Percentiles rank a stretch among this genome's conserved stretches.
These are phyloP conservation scores for Halichoeres trimaculatus DNA, from an alignment of 2,113 vertebrate genomes.

Conservation along the genomic window DNA sequence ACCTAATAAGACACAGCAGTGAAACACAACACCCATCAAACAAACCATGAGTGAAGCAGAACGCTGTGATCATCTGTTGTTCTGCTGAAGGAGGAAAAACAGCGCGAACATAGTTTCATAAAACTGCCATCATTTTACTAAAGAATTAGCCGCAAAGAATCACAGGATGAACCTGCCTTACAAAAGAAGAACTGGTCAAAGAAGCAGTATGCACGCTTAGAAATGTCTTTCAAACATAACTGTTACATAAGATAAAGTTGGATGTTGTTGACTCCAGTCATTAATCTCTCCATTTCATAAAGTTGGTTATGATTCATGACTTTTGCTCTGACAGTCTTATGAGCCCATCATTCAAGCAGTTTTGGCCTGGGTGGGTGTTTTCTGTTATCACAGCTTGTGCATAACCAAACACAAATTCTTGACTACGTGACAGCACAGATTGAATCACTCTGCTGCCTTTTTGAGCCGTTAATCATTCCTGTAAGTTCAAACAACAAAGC, in stretches of 20 bases:
- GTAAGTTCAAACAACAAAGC: background rate
- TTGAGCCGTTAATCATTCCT: background rate
- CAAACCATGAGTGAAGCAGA: constrained; percentile 21
- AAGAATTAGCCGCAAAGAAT: background rate
- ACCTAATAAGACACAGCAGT: constrained; percentile 35
- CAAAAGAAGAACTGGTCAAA: too few species aligned
- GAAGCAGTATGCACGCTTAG: too few species aligned
- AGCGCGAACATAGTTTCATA: background rate
- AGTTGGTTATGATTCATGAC: constrained; percentile 14
- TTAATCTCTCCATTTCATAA: background rate
- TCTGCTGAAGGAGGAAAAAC: background rate
- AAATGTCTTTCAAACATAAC: too few species aligned
- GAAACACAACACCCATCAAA: constrained; percentile 61
- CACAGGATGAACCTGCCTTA: background rate
- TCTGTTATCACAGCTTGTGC: background rate
- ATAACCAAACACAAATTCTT: background rate
- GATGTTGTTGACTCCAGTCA: background rate
- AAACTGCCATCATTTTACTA: background rate
- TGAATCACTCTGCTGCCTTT: background rate
- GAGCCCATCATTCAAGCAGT: background rate
- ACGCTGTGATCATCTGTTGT: constrained; percentile 9
- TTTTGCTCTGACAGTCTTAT: background rate
- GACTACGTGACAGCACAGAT: background rate
- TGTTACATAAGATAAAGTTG: too few species aligned
- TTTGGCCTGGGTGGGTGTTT: background rate